Evolutionary conservation across 2,797 vertebrate genomes (phyloP).

Genomic region (Pangasius macronema): DNA sequence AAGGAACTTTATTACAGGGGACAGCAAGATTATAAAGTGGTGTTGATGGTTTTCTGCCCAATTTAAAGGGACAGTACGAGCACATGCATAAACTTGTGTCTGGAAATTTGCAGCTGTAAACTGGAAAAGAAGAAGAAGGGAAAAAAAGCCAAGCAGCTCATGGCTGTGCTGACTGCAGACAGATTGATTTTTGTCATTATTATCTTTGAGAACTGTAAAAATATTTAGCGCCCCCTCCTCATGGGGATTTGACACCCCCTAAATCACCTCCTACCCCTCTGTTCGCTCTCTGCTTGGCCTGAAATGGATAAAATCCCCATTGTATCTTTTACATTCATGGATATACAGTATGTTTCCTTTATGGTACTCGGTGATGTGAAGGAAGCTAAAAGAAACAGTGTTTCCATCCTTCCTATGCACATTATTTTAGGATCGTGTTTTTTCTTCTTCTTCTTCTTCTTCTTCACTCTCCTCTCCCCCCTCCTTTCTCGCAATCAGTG

Average conservation of each 20-base stretch:
- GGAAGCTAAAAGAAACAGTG: slow-evolving; percentile 12
- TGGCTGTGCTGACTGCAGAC: background rate
- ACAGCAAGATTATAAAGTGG: background rate
- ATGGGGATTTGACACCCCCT: background rate
- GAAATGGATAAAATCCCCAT: slow-evolving; percentile 5
- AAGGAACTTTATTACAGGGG: background rate
- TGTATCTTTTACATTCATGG: slow-evolving; percentile 37
- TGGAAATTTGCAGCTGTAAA: background rate
- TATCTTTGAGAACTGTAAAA: slow-evolving; percentile 22
- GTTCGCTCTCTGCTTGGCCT: slow-evolving; percentile 6
- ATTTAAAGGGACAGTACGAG: background rate
- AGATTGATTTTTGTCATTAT: slow-evolving; percentile 22
- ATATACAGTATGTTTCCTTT: slow-evolving; percentile 29
- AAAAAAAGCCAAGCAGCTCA: background rate
- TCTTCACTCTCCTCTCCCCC: slow-evolving; percentile 24
- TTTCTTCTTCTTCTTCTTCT: slow-evolving; percentile 11
- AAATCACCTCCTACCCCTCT: background rate
- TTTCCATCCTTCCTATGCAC: slow-evolving; percentile 57
- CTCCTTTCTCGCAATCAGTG: slow-evolving; percentile 67
- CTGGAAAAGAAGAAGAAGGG: background rate
- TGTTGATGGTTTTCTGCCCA: slow-evolving; percentile 8
- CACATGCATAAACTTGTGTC: background rate
- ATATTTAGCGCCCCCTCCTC: background rate
- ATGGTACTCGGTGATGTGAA: slow-evolving; percentile 44
- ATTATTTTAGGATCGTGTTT: slow-evolving; percentile 62